These are phyloP conservation scores for Uria lomvia DNA, from an alignment of 2,113 vertebrate genomes.

Conservation along the genomic window DNA sequence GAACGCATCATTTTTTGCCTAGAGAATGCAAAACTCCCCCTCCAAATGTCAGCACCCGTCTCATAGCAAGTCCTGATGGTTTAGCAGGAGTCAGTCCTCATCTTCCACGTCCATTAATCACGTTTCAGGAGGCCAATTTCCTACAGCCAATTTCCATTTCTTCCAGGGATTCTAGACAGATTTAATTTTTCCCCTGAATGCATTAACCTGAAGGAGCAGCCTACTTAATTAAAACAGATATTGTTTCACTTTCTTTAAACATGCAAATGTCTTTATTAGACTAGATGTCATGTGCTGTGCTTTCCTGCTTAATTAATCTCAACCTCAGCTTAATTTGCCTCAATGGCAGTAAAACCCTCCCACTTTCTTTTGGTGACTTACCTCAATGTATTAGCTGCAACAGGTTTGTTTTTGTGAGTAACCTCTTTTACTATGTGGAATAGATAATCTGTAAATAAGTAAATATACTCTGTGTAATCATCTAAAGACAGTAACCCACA, in stretches of 20 bases:
- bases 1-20: accelerated
- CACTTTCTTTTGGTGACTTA: neutral
- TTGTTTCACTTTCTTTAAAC: slow-evolving; percentile 60
- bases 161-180: slow-evolving; percentile 30
- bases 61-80: neutral
- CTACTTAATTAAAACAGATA: slow-evolving; percentile 64
- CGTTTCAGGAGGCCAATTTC: slow-evolving; percentile 27
- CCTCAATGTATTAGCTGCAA: neutral
- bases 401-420: neutral
- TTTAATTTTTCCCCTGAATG: slow-evolving; percentile 56
- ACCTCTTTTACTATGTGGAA: neutral
- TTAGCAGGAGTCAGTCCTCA: neutral
- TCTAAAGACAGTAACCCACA: neutral
- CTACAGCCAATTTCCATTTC: slow-evolving; percentile 14
- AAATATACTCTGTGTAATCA: neutral
- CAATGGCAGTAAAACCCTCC: neutral
- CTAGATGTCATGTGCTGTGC: slow-evolving; percentile 9
- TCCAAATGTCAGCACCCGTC: neutral
- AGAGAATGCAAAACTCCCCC: accelerated
- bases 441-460: neutral
- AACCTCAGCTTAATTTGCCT: slow-evolving; percentile 6
- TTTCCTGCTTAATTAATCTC: slow-evolving; percentile 50
- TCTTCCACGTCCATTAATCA: slow-evolving; percentile 31
- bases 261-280: slow-evolving; percentile 59
- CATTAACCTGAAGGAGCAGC: slow-evolving; percentile 62